Conservation (phyloP, 2,113 vertebrate genomes). For the Lipotes vexillifer region DNA sequence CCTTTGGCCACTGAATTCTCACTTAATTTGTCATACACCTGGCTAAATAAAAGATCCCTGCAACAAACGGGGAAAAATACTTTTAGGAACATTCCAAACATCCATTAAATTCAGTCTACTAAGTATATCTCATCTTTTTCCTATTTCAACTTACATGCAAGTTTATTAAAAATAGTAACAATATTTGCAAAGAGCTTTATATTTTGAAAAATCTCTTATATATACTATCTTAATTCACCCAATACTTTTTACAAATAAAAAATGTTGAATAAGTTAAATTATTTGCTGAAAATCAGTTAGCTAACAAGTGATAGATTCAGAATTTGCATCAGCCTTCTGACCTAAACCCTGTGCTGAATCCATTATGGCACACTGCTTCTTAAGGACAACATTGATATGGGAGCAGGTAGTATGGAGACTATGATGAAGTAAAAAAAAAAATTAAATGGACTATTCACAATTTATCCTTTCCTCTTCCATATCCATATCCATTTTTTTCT, state of each 20-base stretch:
- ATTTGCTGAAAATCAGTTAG: background rate
- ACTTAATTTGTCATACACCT: constrained; percentile 90
- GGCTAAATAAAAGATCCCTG: constrained; percentile 94
- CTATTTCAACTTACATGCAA: background rate
- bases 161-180: constrained; percentile 30
- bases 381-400: background rate
- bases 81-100: constrained; percentile 35
- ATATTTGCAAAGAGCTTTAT: background rate
- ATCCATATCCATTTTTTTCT: background rate
- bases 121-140: background rate
- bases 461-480: background rate
- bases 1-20: constrained; percentile 95
- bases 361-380: background rate
- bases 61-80: background rate
- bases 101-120: background rate
- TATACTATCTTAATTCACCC: background rate
- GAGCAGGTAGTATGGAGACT: background rate
- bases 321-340: background rate
- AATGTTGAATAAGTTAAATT: background rate
- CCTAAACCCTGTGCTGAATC: background rate
- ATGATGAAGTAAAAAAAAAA: background rate
- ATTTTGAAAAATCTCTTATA: background rate
- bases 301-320: background rate
- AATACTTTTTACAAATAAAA: background rate
- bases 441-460: background rate